phyloP scores from a whole-genome alignment of 2,797 vertebrate species.

The Acanthis flammea region DNA sequence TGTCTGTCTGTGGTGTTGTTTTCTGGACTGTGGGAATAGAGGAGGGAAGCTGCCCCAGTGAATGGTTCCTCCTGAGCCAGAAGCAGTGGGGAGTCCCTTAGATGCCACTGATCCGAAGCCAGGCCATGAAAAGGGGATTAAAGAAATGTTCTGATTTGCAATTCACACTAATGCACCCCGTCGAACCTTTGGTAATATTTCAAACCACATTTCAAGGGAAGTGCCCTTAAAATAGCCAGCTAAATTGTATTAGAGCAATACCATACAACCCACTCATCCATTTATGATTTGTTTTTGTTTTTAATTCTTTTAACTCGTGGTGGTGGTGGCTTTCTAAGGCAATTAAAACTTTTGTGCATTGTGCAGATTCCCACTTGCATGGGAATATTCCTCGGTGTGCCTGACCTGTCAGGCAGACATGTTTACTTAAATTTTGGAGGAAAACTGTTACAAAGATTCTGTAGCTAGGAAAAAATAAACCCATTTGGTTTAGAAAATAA shows the following conservation, averaged over 20 bases:
- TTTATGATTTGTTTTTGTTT: slow-evolving; percentile 56
- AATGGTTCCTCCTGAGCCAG: slow-evolving; percentile 92
- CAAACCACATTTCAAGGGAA: slow-evolving; percentile 81
- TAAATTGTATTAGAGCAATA: slow-evolving; percentile 56
- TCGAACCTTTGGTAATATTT: slow-evolving; percentile 90
- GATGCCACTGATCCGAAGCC: slow-evolving; percentile 87
- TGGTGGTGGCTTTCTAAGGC: slow-evolving; percentile 14
- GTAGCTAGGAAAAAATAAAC: background rate
- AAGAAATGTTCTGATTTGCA: slow-evolving; percentile 93
- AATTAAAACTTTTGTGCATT: slow-evolving; percentile 59
- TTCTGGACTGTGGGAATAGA: slow-evolving; percentile 97
- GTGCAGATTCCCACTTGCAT: slow-evolving; percentile 19
- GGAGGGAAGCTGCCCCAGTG: slow-evolving; percentile 85
- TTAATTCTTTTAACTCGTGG: slow-evolving; percentile 55
- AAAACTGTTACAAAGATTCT: background rate
- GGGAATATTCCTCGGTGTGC: slow-evolving; percentile 43
- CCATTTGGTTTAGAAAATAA: background rate
- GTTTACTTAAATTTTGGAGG: background rate
- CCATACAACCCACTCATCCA: slow-evolving; percentile 45
- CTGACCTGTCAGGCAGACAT: background rate
- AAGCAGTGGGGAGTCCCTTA: slow-evolving; percentile 95
- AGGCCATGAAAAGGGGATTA: slow-evolving; percentile 98
- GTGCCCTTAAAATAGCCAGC: slow-evolving; percentile 71
- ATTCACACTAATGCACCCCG: slow-evolving; percentile 94
- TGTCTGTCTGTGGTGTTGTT: slow-evolving; percentile 84